Evolutionary conservation across 2,888 invertebrate species (phyloP).

Genomic region (Diarsia mendica): DNA sequence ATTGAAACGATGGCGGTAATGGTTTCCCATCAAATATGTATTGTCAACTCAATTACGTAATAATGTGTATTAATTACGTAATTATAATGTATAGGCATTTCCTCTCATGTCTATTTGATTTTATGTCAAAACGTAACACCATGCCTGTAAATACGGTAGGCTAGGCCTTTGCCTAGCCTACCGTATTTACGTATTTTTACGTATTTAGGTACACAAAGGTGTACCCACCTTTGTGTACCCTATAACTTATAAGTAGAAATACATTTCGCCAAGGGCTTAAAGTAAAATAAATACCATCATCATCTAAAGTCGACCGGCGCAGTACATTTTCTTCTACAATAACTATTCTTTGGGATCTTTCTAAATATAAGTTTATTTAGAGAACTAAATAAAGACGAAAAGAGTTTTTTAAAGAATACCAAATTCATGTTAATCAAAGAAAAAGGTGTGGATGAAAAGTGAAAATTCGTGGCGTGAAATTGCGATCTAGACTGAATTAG

Average conservation of each 20-base stretch:
- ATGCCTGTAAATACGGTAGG: background rate
- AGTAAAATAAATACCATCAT: too few species aligned
- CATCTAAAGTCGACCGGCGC: too few species aligned
- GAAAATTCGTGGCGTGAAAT: slow-evolving; percentile 14
- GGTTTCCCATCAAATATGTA: slow-evolving; percentile 38
- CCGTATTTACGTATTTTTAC: too few species aligned
- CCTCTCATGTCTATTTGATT: background rate
- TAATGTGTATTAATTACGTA: slow-evolving; percentile 14
- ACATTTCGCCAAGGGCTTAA: too few species aligned
- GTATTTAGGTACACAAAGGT: too few species aligned
- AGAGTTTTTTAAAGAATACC: background rate
- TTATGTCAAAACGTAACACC: background rate
- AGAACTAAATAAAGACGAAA: background rate
- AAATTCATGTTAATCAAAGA: slow-evolving; percentile 18
- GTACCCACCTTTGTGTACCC: too few species aligned
- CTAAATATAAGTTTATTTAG: background rate
- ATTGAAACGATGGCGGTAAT: slow-evolving; percentile 32
- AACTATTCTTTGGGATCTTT: too few species aligned
- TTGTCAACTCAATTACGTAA: slow-evolving; percentile 31
- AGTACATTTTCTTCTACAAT: too few species aligned
- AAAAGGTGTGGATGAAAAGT: slow-evolving; percentile 8
- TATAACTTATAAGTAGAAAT: background rate
- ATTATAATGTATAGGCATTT: background rate
- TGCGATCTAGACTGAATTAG: slow-evolving; percentile 44
- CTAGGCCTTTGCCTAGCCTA: too few species aligned